Percentiles rank a stretch among this genome's conserved stretches.
Conservation (phyloP, 2,113 vertebrate species). For the Marmota flaviventris region DNA sequence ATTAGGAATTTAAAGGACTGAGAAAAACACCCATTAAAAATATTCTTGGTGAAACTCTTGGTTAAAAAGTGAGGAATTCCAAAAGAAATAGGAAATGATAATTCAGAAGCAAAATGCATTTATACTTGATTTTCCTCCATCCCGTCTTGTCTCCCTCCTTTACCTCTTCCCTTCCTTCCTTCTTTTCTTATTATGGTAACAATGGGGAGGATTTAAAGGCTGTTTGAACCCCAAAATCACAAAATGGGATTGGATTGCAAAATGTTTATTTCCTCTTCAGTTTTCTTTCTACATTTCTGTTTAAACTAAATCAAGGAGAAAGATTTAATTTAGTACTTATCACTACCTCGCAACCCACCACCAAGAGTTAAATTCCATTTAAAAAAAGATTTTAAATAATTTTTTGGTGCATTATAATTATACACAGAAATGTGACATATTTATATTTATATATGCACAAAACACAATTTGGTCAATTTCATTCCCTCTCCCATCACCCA, state of each 20-base stretch:
- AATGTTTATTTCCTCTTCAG: neutral
- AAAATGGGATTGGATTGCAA: neutral
- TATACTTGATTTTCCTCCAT: too few species aligned
- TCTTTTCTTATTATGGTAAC: neutral
- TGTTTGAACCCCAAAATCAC: neutral
- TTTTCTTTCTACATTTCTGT: neutral
- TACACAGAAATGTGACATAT: too few species aligned
- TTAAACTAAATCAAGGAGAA: neutral
- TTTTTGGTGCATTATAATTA: neutral
- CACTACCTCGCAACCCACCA: too few species aligned
- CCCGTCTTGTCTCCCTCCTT: too few species aligned
- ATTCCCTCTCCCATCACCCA: too few species aligned
- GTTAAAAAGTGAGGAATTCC: neutral
- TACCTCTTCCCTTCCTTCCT: too few species aligned
- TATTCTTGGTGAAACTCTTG: neutral
- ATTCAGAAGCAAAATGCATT: neutral
- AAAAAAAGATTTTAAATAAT: accelerated
- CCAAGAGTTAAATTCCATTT: neutral
- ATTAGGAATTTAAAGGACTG: neutral
- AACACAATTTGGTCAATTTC: too few species aligned
- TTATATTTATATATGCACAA: too few species aligned
- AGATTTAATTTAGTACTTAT: neutral
- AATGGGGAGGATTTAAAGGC: neutral
- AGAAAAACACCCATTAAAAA: neutral
- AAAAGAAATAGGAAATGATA: constrained; percentile 4